Base-by-base conservation (phyloP, 2,113 vertebrate genomes). In the Patagioenas fasciata region DNA sequence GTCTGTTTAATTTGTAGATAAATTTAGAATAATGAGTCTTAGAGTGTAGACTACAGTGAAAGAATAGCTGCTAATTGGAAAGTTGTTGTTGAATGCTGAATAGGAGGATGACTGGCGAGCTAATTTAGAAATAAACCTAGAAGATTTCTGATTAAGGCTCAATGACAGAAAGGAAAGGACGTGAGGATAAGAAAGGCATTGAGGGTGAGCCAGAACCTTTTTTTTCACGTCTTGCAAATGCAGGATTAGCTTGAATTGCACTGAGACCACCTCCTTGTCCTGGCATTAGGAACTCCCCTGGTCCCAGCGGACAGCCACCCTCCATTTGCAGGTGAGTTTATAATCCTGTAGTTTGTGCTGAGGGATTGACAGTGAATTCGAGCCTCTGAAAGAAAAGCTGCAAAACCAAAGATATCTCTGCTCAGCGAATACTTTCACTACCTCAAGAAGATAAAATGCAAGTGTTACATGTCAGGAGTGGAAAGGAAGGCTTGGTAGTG, bases 1-100 rank as follows among this genome's bases (percentile, higher is more conserved):
- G 23, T 19, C 32, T 84, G 74, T 83, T 95, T 72, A 80, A 48
- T 89, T 44, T 89, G 78, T 70, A 70, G 85, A 77, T 93, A 88
- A 93, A 90, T 93, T 95, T 90, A 95, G 78, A 96, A 88, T 96
- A 96, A 95, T 89, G 83, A 88, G 50, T 72, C 42, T 89, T 78
- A 23, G 65, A 84, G n/a, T 64, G 26, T 91, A 89, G 81, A 82
- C 36, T 81, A 51, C n/a, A 56, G 69, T 65, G 64, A 70, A 80
- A 84, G 78, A 93, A 90, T 64, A 92, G 74, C 47, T 91, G 83
- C 81, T 97, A 96, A 94, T 91, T 97, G 81, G 94, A 66, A 91
- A 94, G 90, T 38, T 77, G 61, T 57, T 96, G 38, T 72, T 90
- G 73, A n/a, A 38, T 54, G 47, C 58, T 81, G 83, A 92, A 71